Base-by-base conservation (phyloP, 2,113 vertebrate species). In the Scophthalmus maximus region DNA sequence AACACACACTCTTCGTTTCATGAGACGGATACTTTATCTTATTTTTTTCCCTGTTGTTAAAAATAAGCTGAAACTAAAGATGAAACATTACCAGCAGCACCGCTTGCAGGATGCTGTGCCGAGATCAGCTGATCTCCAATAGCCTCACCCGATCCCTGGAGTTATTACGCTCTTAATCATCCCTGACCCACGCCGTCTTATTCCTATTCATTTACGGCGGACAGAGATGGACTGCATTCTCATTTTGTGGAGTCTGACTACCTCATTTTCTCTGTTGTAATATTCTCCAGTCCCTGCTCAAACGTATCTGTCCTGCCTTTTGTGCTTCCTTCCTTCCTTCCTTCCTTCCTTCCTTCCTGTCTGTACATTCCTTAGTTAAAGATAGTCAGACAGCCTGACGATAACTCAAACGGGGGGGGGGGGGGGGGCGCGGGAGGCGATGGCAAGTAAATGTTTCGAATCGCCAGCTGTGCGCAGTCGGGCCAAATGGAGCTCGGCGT, bases 401-500 rank as follows among this genome's bases (percentile, higher is more conserved):
- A 66, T 68, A 42, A 51, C 53, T 49, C 52, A 11, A 12, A n/a
- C 18, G 1, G 12, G 42, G 40, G 27, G 57, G 46, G 27, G 57
- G 46, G 74, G 78, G 38, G 57, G 61, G 18, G 66, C 0, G 25
- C 32, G 32, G 74, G 61, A 57, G 47, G 76, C 36, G 23, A 53
- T 27, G 59, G 60, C 55, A 68, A 68, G 76, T 56, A 76, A 82
- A 80, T 80, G 73, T 73, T 63, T 74, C 44, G 69, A 68, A 72
- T 40, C 20, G 42, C 75, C 79, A 57, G 73, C 85, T 61, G 82
- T 49, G 78, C 51, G 3, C 77, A 76, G 77, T 52, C 0, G 68
- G 55, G 56, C 58, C 50, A 71, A 86, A 86, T 74, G 61, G 74
- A 76, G 67, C 72, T 40, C 81, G 71, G 77, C 59, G 2, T 68